phyloP scores from a whole-genome alignment of 1,140 invertebrate genomes.

The Agraylea sexmaculata region DNA sequence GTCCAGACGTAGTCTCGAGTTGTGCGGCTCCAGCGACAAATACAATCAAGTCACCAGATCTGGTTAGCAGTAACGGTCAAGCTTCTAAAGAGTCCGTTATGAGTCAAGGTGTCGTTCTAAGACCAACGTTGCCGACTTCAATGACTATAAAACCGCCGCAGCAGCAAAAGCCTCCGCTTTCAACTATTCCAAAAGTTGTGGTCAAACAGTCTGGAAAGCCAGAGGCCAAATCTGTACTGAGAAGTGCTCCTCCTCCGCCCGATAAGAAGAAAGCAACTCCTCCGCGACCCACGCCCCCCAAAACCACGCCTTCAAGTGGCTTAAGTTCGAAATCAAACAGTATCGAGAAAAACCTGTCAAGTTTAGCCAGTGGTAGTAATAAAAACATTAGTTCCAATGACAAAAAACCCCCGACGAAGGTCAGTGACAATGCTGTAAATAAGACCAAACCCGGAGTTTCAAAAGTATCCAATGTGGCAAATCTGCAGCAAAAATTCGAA shows the following conservation, averaged over 20 bases:
- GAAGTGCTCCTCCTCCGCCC: conserved; percentile 17
- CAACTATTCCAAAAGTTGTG: conserved; percentile 5
- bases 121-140: conserved; percentile 14
- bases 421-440: conserved; percentile 10
- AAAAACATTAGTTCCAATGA: conserved; percentile 9
- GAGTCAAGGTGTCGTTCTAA: conserved; percentile 19
- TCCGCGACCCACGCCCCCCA: conserved; percentile 16
- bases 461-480: conserved; percentile 55
- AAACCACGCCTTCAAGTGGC: conserved; percentile 13
- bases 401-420: conserved; percentile 9
- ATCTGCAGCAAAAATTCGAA: conserved; percentile 64
- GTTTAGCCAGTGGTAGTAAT: conserved; percentile 6
- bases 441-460: conserved; percentile 15
- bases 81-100: conserved; percentile 10
- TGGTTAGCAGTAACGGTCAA: conserved; percentile 36
- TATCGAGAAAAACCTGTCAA: conserved; percentile 16
- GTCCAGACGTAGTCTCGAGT: conserved; percentile 59
- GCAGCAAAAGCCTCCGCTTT: conserved; percentile 1
- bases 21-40: conserved; percentile 39
- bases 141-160: conserved; percentile 10
- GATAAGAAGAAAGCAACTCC: conserved; percentile 18
- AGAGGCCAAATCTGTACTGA: conserved; percentile 11
- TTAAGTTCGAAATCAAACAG: conserved; percentile 14
- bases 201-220: conserved; percentile 11
- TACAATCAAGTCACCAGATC: conserved; percentile 48